Evolutionary conservation across 1,140 invertebrate genomes (phyloP).

Genomic region (Conopomorpha cramerella): DNA sequence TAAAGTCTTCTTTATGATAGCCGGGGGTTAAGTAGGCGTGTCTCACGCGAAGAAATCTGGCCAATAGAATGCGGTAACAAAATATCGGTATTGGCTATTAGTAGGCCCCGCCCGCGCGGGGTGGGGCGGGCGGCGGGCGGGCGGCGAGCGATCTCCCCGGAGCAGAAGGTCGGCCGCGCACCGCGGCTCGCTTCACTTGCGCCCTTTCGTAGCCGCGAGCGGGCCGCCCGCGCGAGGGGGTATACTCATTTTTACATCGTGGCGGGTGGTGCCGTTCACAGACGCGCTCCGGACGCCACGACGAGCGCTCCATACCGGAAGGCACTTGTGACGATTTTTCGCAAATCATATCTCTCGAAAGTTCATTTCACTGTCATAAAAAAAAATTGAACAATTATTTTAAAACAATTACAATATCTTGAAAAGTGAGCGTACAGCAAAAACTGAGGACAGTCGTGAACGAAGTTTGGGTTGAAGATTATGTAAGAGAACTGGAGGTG

Average conservation of each 20-base stretch:
- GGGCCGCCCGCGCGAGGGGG: slow-evolving; percentile 6
- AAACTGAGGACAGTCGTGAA: too few relatives aligned
- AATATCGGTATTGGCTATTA: slow-evolving; percentile 63
- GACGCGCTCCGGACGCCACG: slow-evolving; percentile 37
- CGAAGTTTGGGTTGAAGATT: too few relatives aligned
- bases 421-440: too few relatives aligned
- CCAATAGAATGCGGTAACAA: slow-evolving; percentile 62
- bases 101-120: slow-evolving; percentile 42
- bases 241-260: slow-evolving; percentile 13
- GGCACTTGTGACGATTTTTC: slow-evolving; percentile 24
- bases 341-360: too few relatives aligned
- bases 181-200: too few relatives aligned
- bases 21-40: slow-evolving; percentile 30
- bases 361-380: too few relatives aligned
- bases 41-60: slow-evolving; percentile 51
- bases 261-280: slow-evolving; percentile 30
- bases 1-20: slow-evolving; percentile 18
- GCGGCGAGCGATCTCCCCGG: too few relatives aligned
- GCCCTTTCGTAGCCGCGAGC: slow-evolving; percentile 7
- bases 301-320: slow-evolving; percentile 19
- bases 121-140: slow-evolving; percentile 9
- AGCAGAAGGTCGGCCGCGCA: too few relatives aligned
- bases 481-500: too few relatives aligned
- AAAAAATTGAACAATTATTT: too few relatives aligned
- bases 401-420: too few relatives aligned